Evolutionary conservation across 2,797 vertebrate genomes (phyloP).

Genomic region (Trichosurus vulpecula): DNA sequence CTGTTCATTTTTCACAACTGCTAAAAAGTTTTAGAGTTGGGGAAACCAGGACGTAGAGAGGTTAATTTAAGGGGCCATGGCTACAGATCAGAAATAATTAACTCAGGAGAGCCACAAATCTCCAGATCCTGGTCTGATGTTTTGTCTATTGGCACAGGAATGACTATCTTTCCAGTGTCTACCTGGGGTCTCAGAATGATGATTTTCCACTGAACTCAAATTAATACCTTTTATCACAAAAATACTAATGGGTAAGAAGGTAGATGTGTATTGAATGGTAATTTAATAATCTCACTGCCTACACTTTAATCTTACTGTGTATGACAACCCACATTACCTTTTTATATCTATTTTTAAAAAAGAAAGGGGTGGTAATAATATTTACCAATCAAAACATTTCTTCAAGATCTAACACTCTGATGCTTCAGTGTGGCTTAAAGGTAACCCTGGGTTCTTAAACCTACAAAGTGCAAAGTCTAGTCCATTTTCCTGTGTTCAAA

Average conservation of each 20-base stretch:
- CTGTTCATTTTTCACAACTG: neutral
- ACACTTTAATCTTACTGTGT: neutral
- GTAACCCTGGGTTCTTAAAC: neutral
- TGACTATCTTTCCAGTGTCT: neutral
- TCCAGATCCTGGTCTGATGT: neutral
- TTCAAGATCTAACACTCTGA: neutral
- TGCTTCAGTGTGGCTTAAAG: neutral
- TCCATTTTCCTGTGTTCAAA: neutral
- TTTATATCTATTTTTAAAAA: slow-evolving; percentile 12
- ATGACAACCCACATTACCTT: neutral
- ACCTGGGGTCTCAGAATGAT: neutral
- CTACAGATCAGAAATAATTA: slow-evolving; percentile 3
- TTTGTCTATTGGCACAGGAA: slow-evolving; percentile 5
- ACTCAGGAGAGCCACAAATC: slow-evolving; percentile 11
- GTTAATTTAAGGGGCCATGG: slow-evolving; percentile 24
- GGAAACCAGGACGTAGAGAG: slow-evolving; percentile 37
- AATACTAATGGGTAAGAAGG: neutral
- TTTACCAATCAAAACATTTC: neutral
- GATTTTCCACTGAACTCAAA: slow-evolving; percentile 4
- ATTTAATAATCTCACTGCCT: neutral
- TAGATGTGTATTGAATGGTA: neutral
- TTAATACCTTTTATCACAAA: slow-evolving; percentile 27
- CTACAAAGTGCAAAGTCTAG: neutral
- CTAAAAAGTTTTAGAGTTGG: slow-evolving; percentile 17
- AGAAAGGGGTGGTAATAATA: neutral